Evolutionary conservation across 2,888 invertebrate species (phyloP), one percentile per base, ranked within the genome.

Genomic region (Heliconius erato): DNA sequence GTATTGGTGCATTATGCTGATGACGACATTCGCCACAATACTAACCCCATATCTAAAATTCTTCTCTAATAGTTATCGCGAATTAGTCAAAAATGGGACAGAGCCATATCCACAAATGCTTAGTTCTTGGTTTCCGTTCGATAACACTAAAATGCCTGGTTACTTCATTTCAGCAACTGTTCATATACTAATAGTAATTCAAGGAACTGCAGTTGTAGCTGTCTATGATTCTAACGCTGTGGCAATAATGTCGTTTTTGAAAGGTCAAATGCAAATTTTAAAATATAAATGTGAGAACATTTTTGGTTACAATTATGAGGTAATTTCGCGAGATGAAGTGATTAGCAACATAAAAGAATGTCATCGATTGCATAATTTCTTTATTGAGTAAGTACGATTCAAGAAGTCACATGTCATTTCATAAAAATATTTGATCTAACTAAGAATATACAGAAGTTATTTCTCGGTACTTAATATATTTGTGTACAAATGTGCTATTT

Each of bases 41-140:
- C 1, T 87, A 0, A 87, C 90, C 0, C 94, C 94, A 0, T 87
- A 91, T 6, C 49, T 92, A 3, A 93, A 90, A 82, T 91, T 88
- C 0, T 87, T 90, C 2, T 86, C 89, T 0, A 59, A 86, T 19
- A 85, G 82, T 6, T 93, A 92, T 81, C 88, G 91, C 0, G 85
- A 90, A n/a, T 86, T 89, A 19, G 86, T 93, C 49, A 83, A 74
- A 16, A 86, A 86, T n/a, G 92, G 90, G 0, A 84, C 84, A 4
- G 91, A 92, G 65, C 88, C 91, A 0, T 88, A 90, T 44, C 93
- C 94, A 0, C 91, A 91, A 82, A 92, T 94, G 71, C 72, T 94
- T 54, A 88, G 86, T 84, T 91, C 92, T 2, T 94, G 94, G 94
- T 92, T 93, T 82, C 94, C 95, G 0, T 93, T 94, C 83, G 89